These are phyloP conservation scores for Caenorhabditis sp. DNA, from an alignment of 2,888 invertebrate genomes.

Conservation along the genomic window DNA sequence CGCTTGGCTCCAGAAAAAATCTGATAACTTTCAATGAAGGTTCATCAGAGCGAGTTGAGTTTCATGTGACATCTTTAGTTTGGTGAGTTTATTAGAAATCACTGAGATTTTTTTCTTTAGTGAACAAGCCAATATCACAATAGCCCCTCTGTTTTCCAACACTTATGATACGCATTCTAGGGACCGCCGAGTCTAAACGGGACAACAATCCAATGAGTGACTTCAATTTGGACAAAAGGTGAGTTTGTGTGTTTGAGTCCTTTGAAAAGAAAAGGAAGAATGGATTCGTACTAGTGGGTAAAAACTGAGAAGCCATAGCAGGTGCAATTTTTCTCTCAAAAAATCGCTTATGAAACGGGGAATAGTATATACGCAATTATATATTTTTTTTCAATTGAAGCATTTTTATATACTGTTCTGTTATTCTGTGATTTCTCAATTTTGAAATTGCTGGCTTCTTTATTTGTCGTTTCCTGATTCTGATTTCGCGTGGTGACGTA, in stretches of 20 bases:
- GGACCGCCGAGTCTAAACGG: constrained; percentile 47
- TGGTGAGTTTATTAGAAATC: background rate
- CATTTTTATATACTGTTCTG: no score
- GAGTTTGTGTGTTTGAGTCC: constrained; percentile 23
- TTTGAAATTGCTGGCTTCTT: constrained; percentile 1
- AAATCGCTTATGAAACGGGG: background rate
- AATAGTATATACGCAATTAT: constrained; percentile 39
- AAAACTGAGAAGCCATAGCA: constrained; percentile 33
- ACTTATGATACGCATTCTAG: constrained; percentile 2
- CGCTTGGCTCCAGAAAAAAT: no score
- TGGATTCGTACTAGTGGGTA: constrained; percentile 30
- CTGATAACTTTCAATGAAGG: background rate
- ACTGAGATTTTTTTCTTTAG: no score
- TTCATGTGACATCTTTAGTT: background rate
- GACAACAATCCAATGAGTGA: constrained; percentile 71
- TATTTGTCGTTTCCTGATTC: background rate
- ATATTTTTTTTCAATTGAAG: background rate
- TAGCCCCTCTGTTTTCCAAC: no score
- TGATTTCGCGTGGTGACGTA: constrained; percentile 20
- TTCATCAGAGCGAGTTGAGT: no score
- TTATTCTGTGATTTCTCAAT: background rate
- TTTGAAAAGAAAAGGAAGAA: constrained; percentile 11
- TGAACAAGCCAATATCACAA: no score
- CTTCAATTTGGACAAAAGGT: constrained; percentile 65
- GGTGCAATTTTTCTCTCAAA: constrained; percentile 28